Evolutionary conservation across 2,797 vertebrate genomes (phyloP).

Genomic region (Etheostoma nigrum): DNA sequence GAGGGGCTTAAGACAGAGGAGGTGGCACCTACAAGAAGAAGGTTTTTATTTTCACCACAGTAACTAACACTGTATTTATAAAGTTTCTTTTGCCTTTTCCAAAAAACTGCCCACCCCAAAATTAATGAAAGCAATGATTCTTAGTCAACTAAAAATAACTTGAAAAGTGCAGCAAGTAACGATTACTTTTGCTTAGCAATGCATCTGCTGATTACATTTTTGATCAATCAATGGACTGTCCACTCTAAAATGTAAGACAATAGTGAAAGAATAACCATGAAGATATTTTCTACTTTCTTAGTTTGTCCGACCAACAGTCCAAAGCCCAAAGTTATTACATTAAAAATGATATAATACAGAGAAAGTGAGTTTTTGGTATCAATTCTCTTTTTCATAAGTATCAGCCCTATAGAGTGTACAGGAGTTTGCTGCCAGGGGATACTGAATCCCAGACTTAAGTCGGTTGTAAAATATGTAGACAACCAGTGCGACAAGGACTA

Average conservation of each 20-base stretch:
- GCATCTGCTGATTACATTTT: neutral
- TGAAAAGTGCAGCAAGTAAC: neutral
- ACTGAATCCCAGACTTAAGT: slow-evolving; percentile 1
- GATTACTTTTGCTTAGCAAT: neutral
- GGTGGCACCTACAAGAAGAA: no score
- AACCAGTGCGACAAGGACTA: slow-evolving; percentile 1
- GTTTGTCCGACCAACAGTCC: neutral
- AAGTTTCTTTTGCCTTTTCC: no score
- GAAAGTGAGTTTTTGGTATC: neutral
- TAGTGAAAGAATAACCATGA: neutral
- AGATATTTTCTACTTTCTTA: neutral
- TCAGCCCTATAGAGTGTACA: neutral
- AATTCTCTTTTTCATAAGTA: neutral
- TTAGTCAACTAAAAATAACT: neutral
- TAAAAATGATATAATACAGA: neutral
- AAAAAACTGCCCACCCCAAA: no score
- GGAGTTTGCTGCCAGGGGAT: neutral
- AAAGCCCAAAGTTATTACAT: neutral
- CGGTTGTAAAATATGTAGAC: neutral
- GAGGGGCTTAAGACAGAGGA: no score
- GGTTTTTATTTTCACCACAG: no score
- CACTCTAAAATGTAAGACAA: neutral
- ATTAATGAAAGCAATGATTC: neutral
- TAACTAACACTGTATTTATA: no score
- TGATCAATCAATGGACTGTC: neutral